Percentiles rank a stretch among this genome's conserved stretches.
These are phyloP conservation scores for Liodrosophila aerea DNA, from an alignment of 2,888 invertebrate species.

Conservation along the genomic window DNA sequence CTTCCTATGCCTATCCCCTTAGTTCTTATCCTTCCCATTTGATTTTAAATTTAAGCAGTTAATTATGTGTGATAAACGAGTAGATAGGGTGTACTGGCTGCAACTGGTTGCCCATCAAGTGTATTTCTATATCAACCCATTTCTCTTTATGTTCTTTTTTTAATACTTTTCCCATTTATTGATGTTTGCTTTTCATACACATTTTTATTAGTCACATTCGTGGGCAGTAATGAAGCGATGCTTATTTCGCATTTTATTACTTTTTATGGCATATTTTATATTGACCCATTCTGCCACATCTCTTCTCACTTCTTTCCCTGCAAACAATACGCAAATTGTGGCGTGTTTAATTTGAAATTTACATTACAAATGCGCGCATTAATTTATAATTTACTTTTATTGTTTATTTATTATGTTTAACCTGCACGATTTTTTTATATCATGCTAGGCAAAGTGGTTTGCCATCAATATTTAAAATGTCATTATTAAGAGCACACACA, in stretches of 20 bases:
- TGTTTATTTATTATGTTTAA: constrained; percentile 27
- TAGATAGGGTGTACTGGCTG: constrained; percentile 9
- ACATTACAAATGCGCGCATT: constrained; percentile 57
- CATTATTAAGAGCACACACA: constrained; percentile 10
- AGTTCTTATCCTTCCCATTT: background rate
- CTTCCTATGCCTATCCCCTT: too few species aligned
- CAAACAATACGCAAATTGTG: constrained; percentile 45
- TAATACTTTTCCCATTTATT: constrained; percentile 39
- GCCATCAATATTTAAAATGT: constrained; percentile 1
- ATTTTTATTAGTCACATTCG: constrained; percentile 56
- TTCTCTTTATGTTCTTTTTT: constrained; percentile 10
- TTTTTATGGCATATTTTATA: constrained; percentile 28
- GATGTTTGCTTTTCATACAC: constrained; percentile 20
- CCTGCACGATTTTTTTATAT: constrained; percentile 11
- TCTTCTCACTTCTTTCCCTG: constrained; percentile 6
- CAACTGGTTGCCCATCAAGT: constrained; percentile 10
- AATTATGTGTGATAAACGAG: constrained; percentile 27
- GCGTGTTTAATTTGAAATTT: constrained; percentile 56
- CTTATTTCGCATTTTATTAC: constrained; percentile 53
- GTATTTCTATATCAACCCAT: background rate
- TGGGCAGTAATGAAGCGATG: constrained; percentile 53
- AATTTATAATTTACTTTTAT: constrained; percentile 51
- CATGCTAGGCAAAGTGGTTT: constrained; percentile 2
- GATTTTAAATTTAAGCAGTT: constrained; percentile 8
- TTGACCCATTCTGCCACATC: constrained; percentile 6